Base-by-base conservation (phyloP, 2,113 vertebrate genomes). In the Amblyornis subalaris region DNA sequence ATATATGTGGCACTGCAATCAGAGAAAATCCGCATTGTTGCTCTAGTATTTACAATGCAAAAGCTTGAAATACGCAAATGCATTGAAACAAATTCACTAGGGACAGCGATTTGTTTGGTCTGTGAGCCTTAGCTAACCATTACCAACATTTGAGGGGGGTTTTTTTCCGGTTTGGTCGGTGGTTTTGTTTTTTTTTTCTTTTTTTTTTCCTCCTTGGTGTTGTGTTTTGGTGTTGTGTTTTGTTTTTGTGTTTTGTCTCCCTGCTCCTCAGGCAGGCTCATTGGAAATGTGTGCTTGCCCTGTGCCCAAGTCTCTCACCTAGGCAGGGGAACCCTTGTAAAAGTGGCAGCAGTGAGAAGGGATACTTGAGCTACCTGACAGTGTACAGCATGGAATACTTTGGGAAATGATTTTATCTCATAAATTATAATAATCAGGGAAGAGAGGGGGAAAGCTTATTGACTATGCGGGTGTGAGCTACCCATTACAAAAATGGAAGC, bases 21-120 rank as follows among this genome's bases (percentile, higher is more conserved):
- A 95, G 89, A 95, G 96, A 83, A 83, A 94, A 95, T 44, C 73
- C 3, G 40, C 92, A 45, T 93, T 91, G 78, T 88, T 94, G 60
- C 69, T 95, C 87, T 48, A 91, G 72, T 90, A 80, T 79, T 93
- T 91, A 81, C 92, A 85, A 73, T 12, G 15, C 84, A 21, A 25
- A 87, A 89, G 58, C 92, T 91, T 53, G 61, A 89, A 90, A 96
- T 84, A 87, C 66, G 40, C 84, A 88, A 89, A 93, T 93, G 79
- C 90, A 57, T 35, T 65, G 84, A 87, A 94, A 94, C 50, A 45
- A 89, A 94, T 96, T 96, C 65, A 92, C 91, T 85, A 79, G 86
- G 81, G 88, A 81, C 55, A 86, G 51, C 26, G 33, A 82, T 95
- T 48, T 88, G 82, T 89, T 95, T 51, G 51, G 28, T 74, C 76